A percentile compares a stretch with the other conserved stretches of the same genome.
Evolutionary conservation across 2,888 invertebrate species (phyloP).

Genomic region (Oasisia sp.): DNA sequence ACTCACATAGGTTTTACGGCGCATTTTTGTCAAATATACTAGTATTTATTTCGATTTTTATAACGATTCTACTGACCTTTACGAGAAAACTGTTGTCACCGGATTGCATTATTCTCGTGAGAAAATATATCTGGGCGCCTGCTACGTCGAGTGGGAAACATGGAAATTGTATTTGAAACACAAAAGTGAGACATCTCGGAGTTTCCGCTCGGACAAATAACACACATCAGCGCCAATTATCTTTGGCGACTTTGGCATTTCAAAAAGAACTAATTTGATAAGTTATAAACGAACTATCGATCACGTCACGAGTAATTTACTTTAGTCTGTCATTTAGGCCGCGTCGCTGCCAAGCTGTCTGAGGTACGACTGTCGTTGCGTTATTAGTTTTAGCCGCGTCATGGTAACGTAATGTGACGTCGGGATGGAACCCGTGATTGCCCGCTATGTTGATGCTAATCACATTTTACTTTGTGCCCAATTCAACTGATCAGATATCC

Average conservation of each 20-base stretch:
- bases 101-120: background rate
- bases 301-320: background rate
- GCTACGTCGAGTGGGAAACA: background rate
- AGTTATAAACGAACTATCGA: slow-evolving; percentile 3
- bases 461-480: background rate
- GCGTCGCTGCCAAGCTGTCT: background rate
- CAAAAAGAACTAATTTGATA: background rate
- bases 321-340: background rate
- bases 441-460: background rate
- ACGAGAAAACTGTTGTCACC: background rate
- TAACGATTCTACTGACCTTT: no score
- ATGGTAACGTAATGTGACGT: background rate
- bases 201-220: background rate
- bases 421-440: background rate
- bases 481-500: background rate
- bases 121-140: background rate
- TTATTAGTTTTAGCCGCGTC: background rate
- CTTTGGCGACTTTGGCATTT: background rate
- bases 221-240: background rate
- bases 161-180: slow-evolving; percentile 3
- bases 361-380: background rate
- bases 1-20: no score
- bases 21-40: no score
- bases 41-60: no score
- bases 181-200: background rate